phyloP scores from a whole-genome alignment of 2,888 invertebrate genomes.

The Lamellibrachia satsuma region DNA sequence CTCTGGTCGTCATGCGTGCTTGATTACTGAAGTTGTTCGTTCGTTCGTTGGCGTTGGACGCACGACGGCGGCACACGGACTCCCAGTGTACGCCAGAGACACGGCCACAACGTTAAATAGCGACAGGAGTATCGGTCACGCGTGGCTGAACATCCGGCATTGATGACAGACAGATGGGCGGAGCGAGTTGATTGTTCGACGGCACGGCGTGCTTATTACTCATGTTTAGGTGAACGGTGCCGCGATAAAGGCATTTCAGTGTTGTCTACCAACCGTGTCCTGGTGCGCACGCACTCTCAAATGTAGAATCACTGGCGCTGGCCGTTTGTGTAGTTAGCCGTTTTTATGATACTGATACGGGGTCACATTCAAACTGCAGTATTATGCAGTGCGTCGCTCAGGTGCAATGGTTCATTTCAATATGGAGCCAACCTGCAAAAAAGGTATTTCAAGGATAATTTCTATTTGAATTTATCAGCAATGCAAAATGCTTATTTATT shows the following conservation, averaged over 20 bases:
- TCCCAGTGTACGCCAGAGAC: neutral
- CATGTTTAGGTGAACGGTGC: neutral
- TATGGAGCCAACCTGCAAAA: neutral
- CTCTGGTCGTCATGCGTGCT: neutral
- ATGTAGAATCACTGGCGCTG: neutral
- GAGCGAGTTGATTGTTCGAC: neutral
- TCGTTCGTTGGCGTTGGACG: neutral
- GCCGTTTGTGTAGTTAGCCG: neutral
- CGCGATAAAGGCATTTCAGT: neutral
- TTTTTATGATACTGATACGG: neutral
- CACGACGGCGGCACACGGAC: neutral
- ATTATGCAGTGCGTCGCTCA: neutral
- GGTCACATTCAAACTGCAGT: neutral
- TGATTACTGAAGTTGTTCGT: neutral
- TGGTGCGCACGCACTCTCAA: neutral
- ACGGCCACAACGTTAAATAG: neutral
- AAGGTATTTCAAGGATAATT: neutral
- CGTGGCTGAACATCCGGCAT: neutral
- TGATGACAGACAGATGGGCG: neutral
- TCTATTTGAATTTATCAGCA: neutral
- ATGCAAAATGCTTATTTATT: too few species aligned
- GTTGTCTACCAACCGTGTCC: neutral
- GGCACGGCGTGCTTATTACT: neutral
- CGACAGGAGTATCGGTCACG: neutral
- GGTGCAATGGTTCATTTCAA: neutral